Conservation (phyloP, 2,888 invertebrate species). For the Orchesellides sinensis region DNA sequence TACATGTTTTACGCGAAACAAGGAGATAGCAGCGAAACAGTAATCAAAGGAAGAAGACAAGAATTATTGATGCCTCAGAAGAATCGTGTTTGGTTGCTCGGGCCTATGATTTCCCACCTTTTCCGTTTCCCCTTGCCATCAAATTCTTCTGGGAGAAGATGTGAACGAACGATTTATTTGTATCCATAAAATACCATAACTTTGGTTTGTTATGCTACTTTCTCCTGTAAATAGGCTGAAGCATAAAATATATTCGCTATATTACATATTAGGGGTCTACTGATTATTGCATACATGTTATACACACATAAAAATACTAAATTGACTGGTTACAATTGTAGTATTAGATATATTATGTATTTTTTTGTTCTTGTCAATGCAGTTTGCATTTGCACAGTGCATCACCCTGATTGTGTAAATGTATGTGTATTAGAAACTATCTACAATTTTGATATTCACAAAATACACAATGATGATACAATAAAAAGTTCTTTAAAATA, state of each 20-base stretch:
- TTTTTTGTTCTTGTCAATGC: too few species aligned
- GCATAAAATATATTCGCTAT: background rate
- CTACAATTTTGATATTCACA: too few species aligned
- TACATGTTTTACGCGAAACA: too few species aligned
- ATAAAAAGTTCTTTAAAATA: too few species aligned
- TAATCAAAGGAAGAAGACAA: conserved; percentile 9
- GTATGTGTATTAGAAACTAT: too few species aligned
- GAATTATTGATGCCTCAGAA: conserved; percentile 65
- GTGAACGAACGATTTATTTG: conserved; percentile 54
- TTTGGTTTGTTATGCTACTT: conserved; percentile 26
- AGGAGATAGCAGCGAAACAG: background rate
- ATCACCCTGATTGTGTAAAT: too few species aligned
- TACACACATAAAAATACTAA: background rate
- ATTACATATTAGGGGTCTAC: background rate
- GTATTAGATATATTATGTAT: too few species aligned
- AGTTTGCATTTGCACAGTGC: too few species aligned
- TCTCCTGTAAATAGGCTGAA: too few species aligned
- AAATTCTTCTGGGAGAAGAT: conserved; percentile 48
- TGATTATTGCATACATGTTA: background rate
- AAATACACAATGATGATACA: too few species aligned
- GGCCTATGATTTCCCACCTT: conserved; percentile 27
- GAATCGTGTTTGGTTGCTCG: conserved; percentile 53
- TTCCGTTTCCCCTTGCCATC: conserved; percentile 12
- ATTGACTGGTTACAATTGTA: too few species aligned
- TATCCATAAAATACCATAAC: conserved; percentile 17